These are phyloP conservation scores for Hucho hucho DNA, from an alignment of 2,113 vertebrate species.

Conservation along the genomic window DNA sequence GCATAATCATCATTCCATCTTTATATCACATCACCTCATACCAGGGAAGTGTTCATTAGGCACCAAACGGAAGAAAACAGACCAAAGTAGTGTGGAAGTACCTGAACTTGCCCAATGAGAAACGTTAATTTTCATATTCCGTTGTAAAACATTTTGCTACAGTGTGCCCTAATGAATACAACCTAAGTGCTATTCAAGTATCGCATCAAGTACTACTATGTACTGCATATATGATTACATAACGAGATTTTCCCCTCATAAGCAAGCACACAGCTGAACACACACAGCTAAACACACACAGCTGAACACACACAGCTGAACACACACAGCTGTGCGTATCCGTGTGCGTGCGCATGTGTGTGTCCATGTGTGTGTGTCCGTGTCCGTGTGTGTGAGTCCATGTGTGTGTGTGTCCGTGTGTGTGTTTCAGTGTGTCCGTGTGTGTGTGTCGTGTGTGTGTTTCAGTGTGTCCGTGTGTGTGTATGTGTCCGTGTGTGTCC, in stretches of 20 bases:
- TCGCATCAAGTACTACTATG: slow-evolving; percentile 28
- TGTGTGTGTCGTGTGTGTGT: neutral
- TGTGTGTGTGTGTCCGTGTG: neutral
- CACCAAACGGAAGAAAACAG: no score
- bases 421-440: neutral
- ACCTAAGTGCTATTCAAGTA: slow-evolving; percentile 6
- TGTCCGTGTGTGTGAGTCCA: neutral
- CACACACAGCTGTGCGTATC: neutral
- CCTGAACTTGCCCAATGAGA: no score
- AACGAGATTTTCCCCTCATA: neutral
- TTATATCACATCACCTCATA: slow-evolving; percentile 27
- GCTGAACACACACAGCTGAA: no score
- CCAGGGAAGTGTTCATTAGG: no score
- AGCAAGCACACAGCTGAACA: slow-evolving; percentile 26
- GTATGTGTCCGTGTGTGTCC: neutral
- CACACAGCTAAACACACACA: neutral
- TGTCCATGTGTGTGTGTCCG: neutral
- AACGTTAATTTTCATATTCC: no score
- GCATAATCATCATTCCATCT: slow-evolving; percentile 33
- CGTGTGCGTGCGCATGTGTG: slow-evolving; percentile 4
- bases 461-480: neutral
- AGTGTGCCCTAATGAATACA: no score
- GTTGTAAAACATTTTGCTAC: no score
- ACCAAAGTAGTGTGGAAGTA: no score
- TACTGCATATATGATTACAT: neutral